phyloP scores from a whole-genome alignment of 1,140 invertebrate genomes.

The Brachionus plicatilis region DNA sequence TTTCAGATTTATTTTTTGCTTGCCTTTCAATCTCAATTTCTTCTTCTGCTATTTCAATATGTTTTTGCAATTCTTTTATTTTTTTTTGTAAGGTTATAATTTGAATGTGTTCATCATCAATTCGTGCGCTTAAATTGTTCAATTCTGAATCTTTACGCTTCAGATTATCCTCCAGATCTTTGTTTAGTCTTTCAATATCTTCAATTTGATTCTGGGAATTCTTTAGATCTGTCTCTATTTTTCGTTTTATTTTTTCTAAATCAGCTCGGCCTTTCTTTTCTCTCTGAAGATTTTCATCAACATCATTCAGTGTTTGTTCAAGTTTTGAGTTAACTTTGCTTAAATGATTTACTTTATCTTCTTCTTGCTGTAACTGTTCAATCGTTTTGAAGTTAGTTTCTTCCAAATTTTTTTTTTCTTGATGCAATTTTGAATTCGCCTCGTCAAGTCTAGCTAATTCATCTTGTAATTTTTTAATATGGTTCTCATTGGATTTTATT shows the following conservation, averaged over 20 bases:
- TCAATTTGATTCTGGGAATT: slow-evolving; percentile 94
- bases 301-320: slow-evolving; percentile 91
- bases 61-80: slow-evolving; percentile 82
- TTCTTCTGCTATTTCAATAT: slow-evolving; percentile 92
- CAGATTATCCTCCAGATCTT: slow-evolving; percentile 82
- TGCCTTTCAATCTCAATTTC: slow-evolving; percentile 94
- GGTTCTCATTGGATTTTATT: slow-evolving; percentile 95
- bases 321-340: slow-evolving; percentile 97
- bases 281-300: slow-evolving; percentile 91
- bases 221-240: slow-evolving; percentile 91
- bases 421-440: slow-evolving; percentile 96
- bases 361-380: slow-evolving; percentile 90
- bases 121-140: slow-evolving; percentile 81
- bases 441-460: slow-evolving; percentile 99
- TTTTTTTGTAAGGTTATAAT: slow-evolving; percentile 92
- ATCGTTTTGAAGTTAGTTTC: slow-evolving; percentile 89
- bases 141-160: slow-evolving; percentile 87
- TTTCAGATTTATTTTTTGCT: slow-evolving; percentile 76
- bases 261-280: slow-evolving; percentile 97
- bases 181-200: slow-evolving; percentile 93
- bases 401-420: slow-evolving; percentile 94
- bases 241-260: slow-evolving; percentile 90
- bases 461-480: slow-evolving; percentile 76
- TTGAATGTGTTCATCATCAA: slow-evolving; percentile 94
- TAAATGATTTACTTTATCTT: slow-evolving; percentile 98